Evolutionary conservation across 2,113 vertebrate genomes (phyloP).

Genomic region (Planiliza haematocheilus): DNA sequence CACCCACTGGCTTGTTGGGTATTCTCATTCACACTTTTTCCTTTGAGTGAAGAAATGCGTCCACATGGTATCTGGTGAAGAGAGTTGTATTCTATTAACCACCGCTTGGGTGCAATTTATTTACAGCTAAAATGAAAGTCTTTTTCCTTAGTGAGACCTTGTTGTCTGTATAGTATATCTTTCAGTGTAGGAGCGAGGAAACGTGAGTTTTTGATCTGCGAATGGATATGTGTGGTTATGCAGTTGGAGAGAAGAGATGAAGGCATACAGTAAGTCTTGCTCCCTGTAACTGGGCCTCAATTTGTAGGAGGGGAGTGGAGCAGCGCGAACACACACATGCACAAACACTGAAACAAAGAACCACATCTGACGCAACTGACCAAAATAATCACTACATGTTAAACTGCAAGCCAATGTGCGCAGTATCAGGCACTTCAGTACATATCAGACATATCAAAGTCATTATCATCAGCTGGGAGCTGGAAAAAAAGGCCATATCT

Average conservation of each 20-base stretch:
- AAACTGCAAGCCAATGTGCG: constrained; percentile 37
- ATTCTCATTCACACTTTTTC: constrained; percentile 38
- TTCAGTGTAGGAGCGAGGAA: neutral
- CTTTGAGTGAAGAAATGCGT: constrained; percentile 21
- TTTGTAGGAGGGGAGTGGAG: constrained; percentile 67
- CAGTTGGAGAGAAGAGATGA: constrained; percentile 26
- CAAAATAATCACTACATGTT: constrained; percentile 63
- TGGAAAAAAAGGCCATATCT: constrained; percentile 8
- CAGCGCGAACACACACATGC: constrained; percentile 37
- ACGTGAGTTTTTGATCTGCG: neutral
- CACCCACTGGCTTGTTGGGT: neutral
- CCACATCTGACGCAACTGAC: constrained; percentile 53
- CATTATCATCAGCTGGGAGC: constrained; percentile 29
- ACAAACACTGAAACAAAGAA: constrained; percentile 21
- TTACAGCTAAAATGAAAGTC: neutral
- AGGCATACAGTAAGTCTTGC: constrained; percentile 52
- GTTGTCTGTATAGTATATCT: neutral
- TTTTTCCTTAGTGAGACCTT: neutral
- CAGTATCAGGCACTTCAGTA: constrained; percentile 28
- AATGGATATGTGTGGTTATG: constrained; percentile 18
- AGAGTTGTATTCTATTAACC: constrained; percentile 6
- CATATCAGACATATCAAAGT: constrained; percentile 42
- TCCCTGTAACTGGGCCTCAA: constrained; percentile 75
- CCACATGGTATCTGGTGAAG: constrained; percentile 11
- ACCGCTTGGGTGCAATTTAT: neutral